phyloP scores from a whole-genome alignment of 2,888 invertebrate species.

The Drosophila nr. perissopoda region DNA sequence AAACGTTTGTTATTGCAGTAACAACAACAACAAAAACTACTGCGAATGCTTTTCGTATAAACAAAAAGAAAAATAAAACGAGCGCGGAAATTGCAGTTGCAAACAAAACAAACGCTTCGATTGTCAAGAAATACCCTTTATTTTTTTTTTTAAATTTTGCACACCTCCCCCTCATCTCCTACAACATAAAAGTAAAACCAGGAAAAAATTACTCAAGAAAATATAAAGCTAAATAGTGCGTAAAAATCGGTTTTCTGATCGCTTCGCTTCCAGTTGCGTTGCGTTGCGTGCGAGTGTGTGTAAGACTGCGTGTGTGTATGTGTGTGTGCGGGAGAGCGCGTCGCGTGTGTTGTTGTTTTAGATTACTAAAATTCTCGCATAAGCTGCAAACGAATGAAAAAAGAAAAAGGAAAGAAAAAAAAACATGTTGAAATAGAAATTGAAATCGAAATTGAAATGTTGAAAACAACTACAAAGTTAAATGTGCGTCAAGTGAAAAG shows the following conservation, averaged over 20 bases:
- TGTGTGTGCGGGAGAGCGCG: constrained; percentile 21
- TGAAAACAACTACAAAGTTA: constrained; percentile 50
- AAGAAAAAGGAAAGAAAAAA: constrained; percentile 20
- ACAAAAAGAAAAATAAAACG: constrained; percentile 54
- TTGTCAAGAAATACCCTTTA: constrained; percentile 53
- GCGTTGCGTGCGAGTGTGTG: constrained; percentile 30
- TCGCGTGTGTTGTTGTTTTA: constrained; percentile 63
- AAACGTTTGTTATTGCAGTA: constrained; percentile 71
- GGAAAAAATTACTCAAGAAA: constrained; percentile 43
- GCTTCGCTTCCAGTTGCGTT: constrained; percentile 63
- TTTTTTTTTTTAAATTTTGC: constrained; percentile 62
- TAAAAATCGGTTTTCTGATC: constrained; percentile 69
- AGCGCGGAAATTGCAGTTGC: constrained; percentile 74
- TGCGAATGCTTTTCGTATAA: constrained; percentile 28
- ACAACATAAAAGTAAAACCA: constrained; percentile 22
- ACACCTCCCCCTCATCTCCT: constrained; percentile 16
- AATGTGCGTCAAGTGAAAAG: constrained; percentile 45
- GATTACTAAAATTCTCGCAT: constrained; percentile 65
- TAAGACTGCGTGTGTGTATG: constrained; percentile 6
- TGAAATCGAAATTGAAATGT: constrained; percentile 49
- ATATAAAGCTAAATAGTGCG: constrained; percentile 75
- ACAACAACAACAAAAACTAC: constrained; percentile 29
- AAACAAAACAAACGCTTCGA: constrained; percentile 75
- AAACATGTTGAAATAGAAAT: constrained; percentile 69
- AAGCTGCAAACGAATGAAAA: constrained; percentile 19